Conservation (phyloP, 2,797 vertebrate species). For the Pseudocheirus occidentalis region DNA sequence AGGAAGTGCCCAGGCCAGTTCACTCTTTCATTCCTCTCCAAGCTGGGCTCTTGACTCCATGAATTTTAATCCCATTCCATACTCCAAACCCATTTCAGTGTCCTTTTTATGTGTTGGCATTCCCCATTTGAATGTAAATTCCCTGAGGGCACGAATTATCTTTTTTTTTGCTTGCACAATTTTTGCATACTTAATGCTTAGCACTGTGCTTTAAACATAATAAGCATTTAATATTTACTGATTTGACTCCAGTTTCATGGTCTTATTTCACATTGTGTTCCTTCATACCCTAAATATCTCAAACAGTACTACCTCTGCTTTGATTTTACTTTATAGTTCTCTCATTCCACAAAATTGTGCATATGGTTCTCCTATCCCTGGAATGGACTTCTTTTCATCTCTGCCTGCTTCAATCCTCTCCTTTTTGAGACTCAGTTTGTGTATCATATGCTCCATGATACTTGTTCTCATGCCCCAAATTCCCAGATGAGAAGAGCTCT, state of each 20-base stretch:
- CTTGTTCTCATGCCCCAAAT: background rate
- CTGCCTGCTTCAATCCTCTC: background rate
- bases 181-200: background rate
- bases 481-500: background rate
- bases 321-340: background rate
- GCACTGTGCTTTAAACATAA: background rate
- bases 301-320: background rate
- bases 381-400: background rate
- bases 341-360: background rate
- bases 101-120: background rate
- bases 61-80: background rate
- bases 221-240: background rate
- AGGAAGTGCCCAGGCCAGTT: background rate
- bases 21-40: background rate
- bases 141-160: background rate
- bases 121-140: background rate
- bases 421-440: background rate
- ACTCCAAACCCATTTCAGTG: background rate
- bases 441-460: background rate
- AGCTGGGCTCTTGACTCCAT: background rate
- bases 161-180: background rate
- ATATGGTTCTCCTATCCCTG: background rate
- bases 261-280: background rate
- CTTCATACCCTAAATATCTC: background rate
- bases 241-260: background rate